phyloP scores from a whole-genome alignment of 2,113 vertebrate species.

The Jaculus jaculus region DNA sequence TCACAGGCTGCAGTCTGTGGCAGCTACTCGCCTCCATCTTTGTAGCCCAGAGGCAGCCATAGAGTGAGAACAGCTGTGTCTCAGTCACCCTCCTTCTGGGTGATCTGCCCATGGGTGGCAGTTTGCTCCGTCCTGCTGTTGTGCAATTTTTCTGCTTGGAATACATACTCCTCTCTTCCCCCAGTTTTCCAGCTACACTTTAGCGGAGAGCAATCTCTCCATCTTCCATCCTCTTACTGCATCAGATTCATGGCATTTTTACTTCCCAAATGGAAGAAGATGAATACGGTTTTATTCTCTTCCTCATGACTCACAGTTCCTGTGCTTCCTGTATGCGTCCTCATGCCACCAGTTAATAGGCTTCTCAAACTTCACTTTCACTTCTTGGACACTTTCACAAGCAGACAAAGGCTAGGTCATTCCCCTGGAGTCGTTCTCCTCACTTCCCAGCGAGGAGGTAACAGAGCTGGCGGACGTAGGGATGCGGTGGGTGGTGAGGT shows the following conservation, averaged over 20 bases:
- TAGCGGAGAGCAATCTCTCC: background rate
- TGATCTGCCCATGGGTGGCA: background rate
- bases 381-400: no score
- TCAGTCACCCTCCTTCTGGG: background rate
- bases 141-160: background rate
- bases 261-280: background rate
- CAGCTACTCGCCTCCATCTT: background rate
- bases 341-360: background rate
- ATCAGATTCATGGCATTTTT: background rate
- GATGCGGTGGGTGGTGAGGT: background rate
- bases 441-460: background rate
- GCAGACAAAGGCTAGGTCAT: background rate
- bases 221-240: background rate
- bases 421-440: background rate
- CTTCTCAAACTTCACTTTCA: background rate
- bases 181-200: background rate
- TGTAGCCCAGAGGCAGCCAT: background rate
- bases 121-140: background rate
- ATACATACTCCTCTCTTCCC: rapidly evolving
- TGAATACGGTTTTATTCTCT: background rate
- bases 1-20: background rate
- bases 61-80: background rate
- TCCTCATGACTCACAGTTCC: background rate
- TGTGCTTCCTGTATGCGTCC: background rate
- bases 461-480: background rate